These are phyloP conservation scores for Ormyrus pomaceus DNA, from an alignment of 2,888 invertebrate species.

Conservation along the genomic window DNA sequence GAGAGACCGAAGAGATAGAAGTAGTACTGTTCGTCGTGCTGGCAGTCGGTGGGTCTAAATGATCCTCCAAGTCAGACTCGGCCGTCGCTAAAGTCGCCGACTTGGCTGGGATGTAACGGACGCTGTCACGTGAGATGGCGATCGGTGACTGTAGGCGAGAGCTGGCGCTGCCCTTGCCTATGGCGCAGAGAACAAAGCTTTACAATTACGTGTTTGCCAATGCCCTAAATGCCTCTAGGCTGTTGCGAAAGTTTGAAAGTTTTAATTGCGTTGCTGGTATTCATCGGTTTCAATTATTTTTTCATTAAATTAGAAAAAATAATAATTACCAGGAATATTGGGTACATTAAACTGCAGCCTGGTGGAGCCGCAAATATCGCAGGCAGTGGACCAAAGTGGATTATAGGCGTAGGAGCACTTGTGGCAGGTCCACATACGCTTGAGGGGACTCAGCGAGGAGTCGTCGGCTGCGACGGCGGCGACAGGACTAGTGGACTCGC, in stretches of 20 bases:
- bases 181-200: no score
- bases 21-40: conserved; percentile 23
- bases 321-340: conserved; percentile 71
- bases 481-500: conserved; percentile 71
- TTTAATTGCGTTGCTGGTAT: no score
- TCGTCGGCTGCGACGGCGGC: conserved; percentile 55
- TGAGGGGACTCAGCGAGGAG: conserved; percentile 67
- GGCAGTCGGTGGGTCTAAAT: conserved; percentile 73
- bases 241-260: no score
- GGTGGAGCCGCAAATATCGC: conserved; percentile 87
- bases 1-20: no score
- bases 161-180: conserved; percentile 67
- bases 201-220: no score
- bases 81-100: conserved; percentile 71
- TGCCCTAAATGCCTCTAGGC: no score
- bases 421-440: conserved; percentile 90
- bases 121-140: conserved; percentile 73
- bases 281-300: no score
- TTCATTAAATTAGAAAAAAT: background rate
- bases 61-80: conserved; percentile 80
- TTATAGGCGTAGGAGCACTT: conserved; percentile 94
- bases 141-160: conserved; percentile 72
- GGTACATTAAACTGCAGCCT: conserved; percentile 76
- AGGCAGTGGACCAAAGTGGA: conserved; percentile 86
- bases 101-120: conserved; percentile 74